These are phyloP conservation scores for Coregonus clupeaformis DNA, from an alignment of 2,113 vertebrate species.

Conservation along the genomic window DNA sequence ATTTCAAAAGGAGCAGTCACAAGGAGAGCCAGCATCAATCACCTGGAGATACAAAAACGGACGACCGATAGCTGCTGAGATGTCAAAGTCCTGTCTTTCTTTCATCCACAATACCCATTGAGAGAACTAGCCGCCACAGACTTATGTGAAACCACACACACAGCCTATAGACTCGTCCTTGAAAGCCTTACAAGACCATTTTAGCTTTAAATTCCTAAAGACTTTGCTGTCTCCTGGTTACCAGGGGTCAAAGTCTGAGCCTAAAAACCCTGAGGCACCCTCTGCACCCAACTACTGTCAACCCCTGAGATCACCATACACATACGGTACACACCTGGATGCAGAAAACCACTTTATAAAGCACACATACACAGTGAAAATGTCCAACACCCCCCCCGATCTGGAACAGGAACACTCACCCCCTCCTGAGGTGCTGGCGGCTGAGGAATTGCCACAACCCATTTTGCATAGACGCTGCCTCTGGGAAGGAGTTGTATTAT, in stretches of 20 bases:
- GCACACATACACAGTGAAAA: background rate
- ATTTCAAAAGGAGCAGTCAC: background rate
- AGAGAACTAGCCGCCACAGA: constrained; percentile 7
- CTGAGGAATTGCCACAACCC: constrained; percentile 94
- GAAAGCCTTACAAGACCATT: background rate
- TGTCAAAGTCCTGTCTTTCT: constrained; percentile 23
- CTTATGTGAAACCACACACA: background rate
- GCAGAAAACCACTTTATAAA: background rate
- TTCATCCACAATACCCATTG: constrained; percentile 25
- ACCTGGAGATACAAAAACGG: constrained; percentile 21
- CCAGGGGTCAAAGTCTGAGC: background rate
- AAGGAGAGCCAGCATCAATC: constrained; percentile 11
- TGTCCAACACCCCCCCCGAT: too few relatives aligned
- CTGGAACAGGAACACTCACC: constrained; percentile 68
- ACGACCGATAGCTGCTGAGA: background rate
- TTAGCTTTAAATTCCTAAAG: constrained; percentile 7
- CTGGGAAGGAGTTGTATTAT: constrained; percentile 19
- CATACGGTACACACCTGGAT: background rate
- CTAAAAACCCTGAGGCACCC: constrained; percentile 1
- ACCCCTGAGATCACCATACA: constrained; percentile 14
- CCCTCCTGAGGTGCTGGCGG: constrained; percentile 74
- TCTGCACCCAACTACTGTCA: background rate
- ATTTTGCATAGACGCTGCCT: constrained; percentile 74
- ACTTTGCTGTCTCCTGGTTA: background rate
- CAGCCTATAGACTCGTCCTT: background rate